Evolutionary conservation across 2,113 vertebrate genomes (phyloP).

Genomic region (Accipiter virgatus): DNA sequence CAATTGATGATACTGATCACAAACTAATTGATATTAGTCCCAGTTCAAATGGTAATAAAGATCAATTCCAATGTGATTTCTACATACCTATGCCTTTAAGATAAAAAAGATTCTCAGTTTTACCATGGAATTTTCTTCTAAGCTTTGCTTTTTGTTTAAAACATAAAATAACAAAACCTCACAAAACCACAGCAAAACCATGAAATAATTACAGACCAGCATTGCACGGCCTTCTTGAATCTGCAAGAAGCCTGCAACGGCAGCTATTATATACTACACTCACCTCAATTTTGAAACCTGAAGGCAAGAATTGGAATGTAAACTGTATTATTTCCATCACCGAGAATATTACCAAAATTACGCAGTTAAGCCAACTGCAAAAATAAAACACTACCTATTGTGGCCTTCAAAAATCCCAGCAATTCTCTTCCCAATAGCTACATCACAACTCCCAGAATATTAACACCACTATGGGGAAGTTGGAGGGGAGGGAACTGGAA

Average conservation of each 20-base stretch:
- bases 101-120: not conserved
- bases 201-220: not conserved
- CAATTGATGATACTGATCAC: not conserved
- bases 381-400: not conserved
- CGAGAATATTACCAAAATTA: not conserved
- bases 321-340: not conserved
- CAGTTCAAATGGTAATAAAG: not conserved
- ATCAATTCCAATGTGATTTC: not conserved
- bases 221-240: not conserved
- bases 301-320: not conserved
- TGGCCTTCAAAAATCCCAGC: not conserved
- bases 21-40: not conserved
- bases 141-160: not conserved
- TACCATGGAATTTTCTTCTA: not conserved
- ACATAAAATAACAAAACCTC: not conserved
- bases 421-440: not conserved
- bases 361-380: not conserved
- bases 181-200: not conserved
- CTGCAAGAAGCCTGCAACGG: not conserved
- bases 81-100: not conserved
- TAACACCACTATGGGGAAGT: too few species aligned
- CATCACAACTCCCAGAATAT: rapidly evolving
- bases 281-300: not conserved
- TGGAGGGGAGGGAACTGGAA: not conserved
- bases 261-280: not conserved